Percentiles rank a stretch among this genome's conserved stretches.
These are phyloP conservation scores for Turritopsis rubra DNA, from an alignment of 30 jellyfish, hydroid and myxozoan genomes.

Conservation along the genomic window DNA sequence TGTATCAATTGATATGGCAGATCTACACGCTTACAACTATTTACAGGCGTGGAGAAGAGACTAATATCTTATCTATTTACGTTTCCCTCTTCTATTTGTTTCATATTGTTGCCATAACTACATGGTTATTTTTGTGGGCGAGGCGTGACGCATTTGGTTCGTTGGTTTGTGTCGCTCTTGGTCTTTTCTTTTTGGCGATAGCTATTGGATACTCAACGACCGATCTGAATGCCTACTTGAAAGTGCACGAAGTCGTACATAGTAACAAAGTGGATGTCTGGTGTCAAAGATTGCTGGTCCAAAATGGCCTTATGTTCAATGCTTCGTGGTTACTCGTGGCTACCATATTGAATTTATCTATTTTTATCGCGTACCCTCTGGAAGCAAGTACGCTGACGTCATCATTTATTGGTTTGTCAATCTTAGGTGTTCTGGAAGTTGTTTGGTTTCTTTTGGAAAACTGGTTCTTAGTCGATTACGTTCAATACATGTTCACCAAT, in stretches of 20 bases:
- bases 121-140: conserved; percentile 54
- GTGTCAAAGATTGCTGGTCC: conserved; percentile 50
- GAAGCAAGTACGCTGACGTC: conserved; percentile 42
- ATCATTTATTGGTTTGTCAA: conserved; percentile 41
- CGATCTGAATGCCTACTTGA: conserved; percentile 34
- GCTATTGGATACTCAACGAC: conserved; percentile 24
- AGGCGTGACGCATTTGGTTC: conserved; percentile 34
- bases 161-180: conserved; percentile 26
- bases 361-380: conserved; percentile 36
- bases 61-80: conserved; percentile 36
- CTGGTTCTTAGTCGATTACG: conserved; percentile 39
- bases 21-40: conserved; percentile 35
- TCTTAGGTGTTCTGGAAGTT: conserved; percentile 23
- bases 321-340: conserved; percentile 57
- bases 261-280: conserved; percentile 39
- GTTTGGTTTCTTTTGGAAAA: conserved; percentile 61
- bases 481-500: conserved; percentile 33
- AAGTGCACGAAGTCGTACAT: conserved; percentile 7
- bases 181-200: conserved; percentile 31
- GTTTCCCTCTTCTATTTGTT: conserved; percentile 32
- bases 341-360: conserved; percentile 34
- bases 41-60: conserved; percentile 24
- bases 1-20: conserved; percentile 47
- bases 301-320: conserved; percentile 57
- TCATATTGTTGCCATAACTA: conserved; percentile 29